These are phyloP conservation scores for Clarias macrocephalus DNA, from an alignment of 2,113 vertebrate species.

Conservation along the genomic window DNA sequence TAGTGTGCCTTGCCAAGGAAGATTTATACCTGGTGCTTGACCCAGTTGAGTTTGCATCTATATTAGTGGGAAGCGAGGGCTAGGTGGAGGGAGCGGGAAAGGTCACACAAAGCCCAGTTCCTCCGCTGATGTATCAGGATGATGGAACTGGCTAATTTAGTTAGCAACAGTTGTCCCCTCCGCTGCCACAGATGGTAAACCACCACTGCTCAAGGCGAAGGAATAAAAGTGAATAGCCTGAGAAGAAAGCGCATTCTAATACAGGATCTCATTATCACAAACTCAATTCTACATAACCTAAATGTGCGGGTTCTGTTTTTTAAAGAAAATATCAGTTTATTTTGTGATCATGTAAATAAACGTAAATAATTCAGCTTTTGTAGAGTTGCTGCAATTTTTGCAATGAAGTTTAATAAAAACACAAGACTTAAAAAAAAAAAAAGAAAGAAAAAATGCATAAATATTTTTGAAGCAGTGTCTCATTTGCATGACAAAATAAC, in stretches of 20 bases:
- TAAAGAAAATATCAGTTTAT: not conserved
- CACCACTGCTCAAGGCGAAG: constrained; percentile 79
- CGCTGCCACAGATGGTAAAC: constrained; percentile 88
- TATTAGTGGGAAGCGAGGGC: constrained; percentile 87
- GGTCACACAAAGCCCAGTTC: constrained; percentile 89
- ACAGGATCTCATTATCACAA: not conserved
- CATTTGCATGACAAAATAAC: constrained; percentile 80
- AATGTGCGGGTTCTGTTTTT: not conserved
- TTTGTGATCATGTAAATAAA: not conserved
- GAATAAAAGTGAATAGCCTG: constrained; percentile 72
- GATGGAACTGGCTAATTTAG: constrained; percentile 97
- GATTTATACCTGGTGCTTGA: constrained; percentile 95
- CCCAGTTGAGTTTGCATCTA: constrained; percentile 95
- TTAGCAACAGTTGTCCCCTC: constrained; percentile 95
- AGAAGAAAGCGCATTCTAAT: not conserved
- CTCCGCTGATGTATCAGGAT: constrained; percentile 89
- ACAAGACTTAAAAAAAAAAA: constrained; percentile 13
- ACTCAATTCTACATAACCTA: not conserved
- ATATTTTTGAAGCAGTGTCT: constrained; percentile 63
- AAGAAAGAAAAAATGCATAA: constrained; percentile 59
- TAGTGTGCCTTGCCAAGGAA: constrained; percentile 79
- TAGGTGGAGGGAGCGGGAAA: constrained; percentile 89
- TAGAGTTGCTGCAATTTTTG: not conserved
- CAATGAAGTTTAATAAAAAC: constrained; percentile 28
- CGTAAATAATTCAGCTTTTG: constrained; percentile 8